phyloP scores from a whole-genome alignment of 2,888 invertebrate genomes.

The Xestoiulus laeticollis region DNA sequence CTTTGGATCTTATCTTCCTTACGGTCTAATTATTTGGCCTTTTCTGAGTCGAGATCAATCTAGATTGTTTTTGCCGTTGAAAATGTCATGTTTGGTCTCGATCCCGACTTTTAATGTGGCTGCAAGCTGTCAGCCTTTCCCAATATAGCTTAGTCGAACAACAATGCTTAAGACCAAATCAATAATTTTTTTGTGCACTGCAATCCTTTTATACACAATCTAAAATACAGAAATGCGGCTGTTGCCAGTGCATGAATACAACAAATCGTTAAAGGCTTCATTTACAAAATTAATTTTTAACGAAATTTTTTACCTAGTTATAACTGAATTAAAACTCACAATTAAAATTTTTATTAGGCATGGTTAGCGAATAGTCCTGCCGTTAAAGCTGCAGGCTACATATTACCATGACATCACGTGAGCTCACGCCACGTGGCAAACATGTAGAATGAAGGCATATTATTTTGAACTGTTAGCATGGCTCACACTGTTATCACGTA shows the following conservation, averaged over 20 bases:
- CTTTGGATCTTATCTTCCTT: not conserved
- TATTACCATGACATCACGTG: too few species aligned
- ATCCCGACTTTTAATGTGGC: not conserved
- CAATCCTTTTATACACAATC: not conserved
- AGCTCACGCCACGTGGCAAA: too few species aligned
- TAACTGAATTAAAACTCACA: too few species aligned
- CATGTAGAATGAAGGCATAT: too few species aligned
- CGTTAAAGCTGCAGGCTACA: too few species aligned
- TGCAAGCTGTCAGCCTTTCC: not conserved
- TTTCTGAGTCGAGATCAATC: not conserved
- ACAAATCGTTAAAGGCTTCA: not conserved
- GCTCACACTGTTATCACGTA: too few species aligned
- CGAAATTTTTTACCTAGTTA: too few species aligned
- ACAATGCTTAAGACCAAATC: not conserved
- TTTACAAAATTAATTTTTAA: too few species aligned
- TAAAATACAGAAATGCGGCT: not conserved
- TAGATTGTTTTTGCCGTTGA: not conserved
- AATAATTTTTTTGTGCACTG: not conserved
- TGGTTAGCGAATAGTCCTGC: too few species aligned
- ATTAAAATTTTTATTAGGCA: too few species aligned
- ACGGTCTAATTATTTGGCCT: not conserved
- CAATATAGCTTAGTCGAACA: not conserved
- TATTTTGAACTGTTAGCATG: too few species aligned
- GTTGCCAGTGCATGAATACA: not conserved
- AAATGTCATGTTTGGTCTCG: not conserved